Evolutionary conservation across 2,888 invertebrate genomes (phyloP), one percentile per base, ranked within the genome.

Genomic region (Yponomeuta evonymella): DNA sequence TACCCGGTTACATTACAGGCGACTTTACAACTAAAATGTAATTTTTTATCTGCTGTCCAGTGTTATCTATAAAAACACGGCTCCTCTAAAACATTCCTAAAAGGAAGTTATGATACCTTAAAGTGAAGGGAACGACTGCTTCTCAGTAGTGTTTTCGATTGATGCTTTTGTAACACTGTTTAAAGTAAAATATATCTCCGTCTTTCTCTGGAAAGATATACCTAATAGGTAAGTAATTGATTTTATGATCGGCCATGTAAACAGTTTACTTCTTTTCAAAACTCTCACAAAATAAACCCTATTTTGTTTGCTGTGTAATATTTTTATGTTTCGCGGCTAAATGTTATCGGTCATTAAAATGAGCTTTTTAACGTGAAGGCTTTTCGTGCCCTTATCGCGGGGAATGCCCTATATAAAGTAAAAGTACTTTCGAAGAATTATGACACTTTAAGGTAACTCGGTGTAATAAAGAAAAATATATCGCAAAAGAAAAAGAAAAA

Each of bases 281-380:
- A 58, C 2, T 58, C 15, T 2, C 10, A 5, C 0, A 15, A 15
- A 58, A 58, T 33, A 33, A 65, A 65, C 65, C 65, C 9, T 65
- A 43, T 65, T 65, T 65, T 29, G 12, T 29, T 11, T 29, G 65
- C 65, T 65, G 11, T 10, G 6, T 64, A 64, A 84, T 78, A 83
- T 82, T 88, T 87, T 89, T 86, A 88, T 84, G 84, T 84, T 82
- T 85, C 86, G 86, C 80, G 76, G 80, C 81, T 79, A 83, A 88
- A 83, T 80, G 79, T 85, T 87, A 89, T 87, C 85, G 81, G 81
- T 76, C 81, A 83, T 85, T 81, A 83, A 43, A 85, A 82, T 74
- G 80, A 77, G 75, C 77, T 77, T 76, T 83, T 83, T 85, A 86
- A 83, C 81, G 80, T 76, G 78, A 78, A 76, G 76, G 80, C 80